phyloP scores from a whole-genome alignment of 2,113 vertebrate species.

The Mungos mungo region DNA sequence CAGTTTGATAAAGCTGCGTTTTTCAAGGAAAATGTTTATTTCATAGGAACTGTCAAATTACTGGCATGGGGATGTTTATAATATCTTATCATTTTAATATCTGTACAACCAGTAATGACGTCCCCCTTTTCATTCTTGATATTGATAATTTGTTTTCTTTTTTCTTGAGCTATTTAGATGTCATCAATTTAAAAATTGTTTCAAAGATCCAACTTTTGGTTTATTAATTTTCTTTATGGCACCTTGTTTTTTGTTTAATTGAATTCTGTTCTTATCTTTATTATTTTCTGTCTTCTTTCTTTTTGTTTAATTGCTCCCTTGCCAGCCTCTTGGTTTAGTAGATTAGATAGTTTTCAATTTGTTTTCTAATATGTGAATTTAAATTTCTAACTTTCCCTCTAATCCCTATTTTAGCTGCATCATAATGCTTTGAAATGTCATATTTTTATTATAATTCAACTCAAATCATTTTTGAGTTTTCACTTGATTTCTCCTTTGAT shows the following conservation, averaged over 20 bases:
- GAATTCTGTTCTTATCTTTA: not conserved
- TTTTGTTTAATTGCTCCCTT: not conserved
- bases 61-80: not conserved
- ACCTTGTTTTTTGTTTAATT: not conserved
- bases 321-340: not conserved
- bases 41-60: not conserved
- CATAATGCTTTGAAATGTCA: not conserved
- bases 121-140: not conserved
- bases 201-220: not conserved
- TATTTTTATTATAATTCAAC: not conserved
- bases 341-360: not conserved
- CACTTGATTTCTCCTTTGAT: not conserved
- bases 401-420: not conserved
- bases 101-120: not conserved
- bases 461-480: not conserved
- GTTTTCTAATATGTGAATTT: not conserved
- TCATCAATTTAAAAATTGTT: not conserved
- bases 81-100: not conserved
- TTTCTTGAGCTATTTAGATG: not conserved
- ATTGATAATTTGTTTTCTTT: no score
- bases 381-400: not conserved
- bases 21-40: not conserved
- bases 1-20: not conserved
- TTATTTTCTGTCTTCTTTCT: not conserved
- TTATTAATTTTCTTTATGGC: not conserved